Base-by-base conservation (phyloP, 1,140 invertebrate species). In the Drosophila subpulchrella region DNA sequence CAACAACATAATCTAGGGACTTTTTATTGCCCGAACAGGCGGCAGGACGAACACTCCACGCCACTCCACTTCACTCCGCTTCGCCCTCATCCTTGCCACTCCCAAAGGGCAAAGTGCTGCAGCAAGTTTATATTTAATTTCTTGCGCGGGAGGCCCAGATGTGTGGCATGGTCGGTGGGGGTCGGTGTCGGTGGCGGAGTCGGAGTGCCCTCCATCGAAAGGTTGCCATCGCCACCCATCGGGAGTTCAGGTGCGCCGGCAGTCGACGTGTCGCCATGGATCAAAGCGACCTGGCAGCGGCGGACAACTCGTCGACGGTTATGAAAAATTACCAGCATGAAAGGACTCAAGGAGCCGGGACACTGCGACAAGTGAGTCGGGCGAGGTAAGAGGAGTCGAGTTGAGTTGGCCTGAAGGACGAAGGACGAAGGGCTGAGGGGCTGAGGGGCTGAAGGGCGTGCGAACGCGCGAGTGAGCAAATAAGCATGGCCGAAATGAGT, bases 41-140 rank as follows among this genome's bases (percentile, higher is more conserved):
- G 58, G 66, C 51, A 42, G 73, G 41, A 54, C 36, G 41, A 50
- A 54, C 38, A 53, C 53, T 51, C 42, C 34, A 53, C 53, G 46
- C 42, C 34, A 32, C 46, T 27, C 51, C 36, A 0, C 48, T 59
- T 27, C 38, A 13, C 41, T 34, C 13, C 42, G 5, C 12, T 0
- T 4, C 3, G 11, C 38, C 11, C 38, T 13, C 11, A 5, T 39
- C 38, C 13, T 13, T 24, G 4, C 38, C 36, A 32, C 47, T 58
- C 66, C 77, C 53, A 57, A 66, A 58, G 66, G 74, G 60, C 75
- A 72, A 74, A 75, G 73, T 74, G 78, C 77, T 71, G 75, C 65
- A 73, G 79, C 75, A 81, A 88, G 75, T 77, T 88, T 88, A 85
- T 79, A 83, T 89, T 89, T 88, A 88, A 88, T 88, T 88, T 88